A percentile compares a stretch with the other conserved stretches of the same genome.
Conservation (phyloP, 2,888 invertebrate species). For the Epistrophella euchroma region DNA sequence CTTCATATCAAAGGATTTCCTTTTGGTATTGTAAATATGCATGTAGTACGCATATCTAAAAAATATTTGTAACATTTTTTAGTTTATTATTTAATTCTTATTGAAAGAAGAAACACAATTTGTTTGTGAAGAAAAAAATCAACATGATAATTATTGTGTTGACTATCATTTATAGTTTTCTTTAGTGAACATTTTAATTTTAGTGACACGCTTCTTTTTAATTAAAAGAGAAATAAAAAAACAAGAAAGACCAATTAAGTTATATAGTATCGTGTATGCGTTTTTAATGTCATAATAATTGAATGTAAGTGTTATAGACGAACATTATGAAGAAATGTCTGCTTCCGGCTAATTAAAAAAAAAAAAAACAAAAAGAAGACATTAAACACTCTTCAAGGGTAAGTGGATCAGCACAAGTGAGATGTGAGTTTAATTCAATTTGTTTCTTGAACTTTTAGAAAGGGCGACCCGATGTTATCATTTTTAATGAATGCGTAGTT, state of each 20-base stretch:
- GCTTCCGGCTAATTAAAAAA: conserved; percentile 18
- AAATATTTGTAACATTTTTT: neutral
- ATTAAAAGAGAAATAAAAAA: neutral
- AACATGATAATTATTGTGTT: too few relatives aligned
- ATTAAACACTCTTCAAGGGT: conserved; percentile 14
- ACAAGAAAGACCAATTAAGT: neutral
- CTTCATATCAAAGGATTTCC: neutral
- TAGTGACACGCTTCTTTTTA: conserved; percentile 9
- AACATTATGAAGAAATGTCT: conserved; percentile 14
- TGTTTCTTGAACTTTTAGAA: conserved; percentile 3
- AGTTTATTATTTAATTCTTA: neutral
- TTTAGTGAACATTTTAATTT: neutral
- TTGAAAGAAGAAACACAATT: neutral
- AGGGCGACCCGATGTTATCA: neutral
- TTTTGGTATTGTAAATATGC: neutral
- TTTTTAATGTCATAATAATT: conserved; percentile 19
- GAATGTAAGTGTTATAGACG: conserved; percentile 9
- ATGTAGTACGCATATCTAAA: too few relatives aligned
- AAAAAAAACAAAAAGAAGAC: neutral
- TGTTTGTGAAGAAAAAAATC: neutral
- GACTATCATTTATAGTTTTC: neutral
- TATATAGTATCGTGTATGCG: neutral
- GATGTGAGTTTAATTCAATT: conserved; percentile 15
- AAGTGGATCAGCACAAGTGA: neutral
- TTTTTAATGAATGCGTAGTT: neutral